Evolutionary conservation across 2,797 vertebrate genomes (phyloP), one percentile per base, ranked within the genome.

Genomic region (Enteromius mattozi): DNA sequence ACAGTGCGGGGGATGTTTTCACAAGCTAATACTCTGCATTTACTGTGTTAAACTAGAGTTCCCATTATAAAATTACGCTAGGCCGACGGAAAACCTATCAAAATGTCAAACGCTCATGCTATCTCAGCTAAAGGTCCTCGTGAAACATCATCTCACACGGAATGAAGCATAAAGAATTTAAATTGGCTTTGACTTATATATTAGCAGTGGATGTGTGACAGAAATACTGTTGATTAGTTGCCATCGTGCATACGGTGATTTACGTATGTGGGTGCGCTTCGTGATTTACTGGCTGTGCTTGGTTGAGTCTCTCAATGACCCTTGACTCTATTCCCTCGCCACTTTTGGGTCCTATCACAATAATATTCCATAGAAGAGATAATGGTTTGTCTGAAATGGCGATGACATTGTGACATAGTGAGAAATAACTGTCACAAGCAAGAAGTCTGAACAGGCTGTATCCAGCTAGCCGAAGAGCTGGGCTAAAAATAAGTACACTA

Each of bases 401-500:
- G 69, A 56, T 66, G 72, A 84, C 69, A 69, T 54, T 81, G 49
- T 75, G 78, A 83, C 49, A 86, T 65, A 3, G 75, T 79, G 75
- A 80, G 24, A 84, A 88, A 87, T 66, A 14, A 42, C 51, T 83
- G 35, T 66, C 88, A 88, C 82, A 88, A 80, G 72, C 68, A 77
- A 78, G 65, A 37, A 71, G 80, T 59, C 45, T 16, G 13, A 82
- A 89, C 86, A 82, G 82, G 87, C 87, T 89, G 87, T 90, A 83
- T 86, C 80, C 90, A 88, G 90, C 81, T 88, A 88, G 86, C 89
- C 69, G 78, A 85, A 86, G 87, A 76, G 30, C 45, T 37, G n/a
- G 81, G 88, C 93, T 94, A 95, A 92, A 95, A 93, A 92, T 95
- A 95, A 92, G 88, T 83, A 86, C 85, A 88, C 89, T 90, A 93